A percentile compares a stretch with the other conserved stretches of the same genome.
These are phyloP conservation scores for Montipora sp. DNA, from an alignment of 64 coral and sea anemone genomes.

Conservation along the genomic window DNA sequence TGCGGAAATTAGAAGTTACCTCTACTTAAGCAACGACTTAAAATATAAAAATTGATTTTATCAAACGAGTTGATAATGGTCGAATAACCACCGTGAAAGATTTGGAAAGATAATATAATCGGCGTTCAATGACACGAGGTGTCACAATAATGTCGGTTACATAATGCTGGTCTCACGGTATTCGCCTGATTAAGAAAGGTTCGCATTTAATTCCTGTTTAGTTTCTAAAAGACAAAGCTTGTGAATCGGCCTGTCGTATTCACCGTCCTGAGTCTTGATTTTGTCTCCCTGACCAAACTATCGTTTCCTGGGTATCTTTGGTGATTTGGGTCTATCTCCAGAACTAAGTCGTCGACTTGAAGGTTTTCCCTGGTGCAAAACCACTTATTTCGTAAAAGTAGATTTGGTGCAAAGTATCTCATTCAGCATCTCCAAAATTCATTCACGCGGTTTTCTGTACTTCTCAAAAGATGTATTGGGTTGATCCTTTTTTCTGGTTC, in stretches of 20 bases:
- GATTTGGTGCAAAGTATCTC: constrained; percentile 42
- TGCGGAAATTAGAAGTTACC: no score
- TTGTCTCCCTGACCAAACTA: constrained; percentile 17
- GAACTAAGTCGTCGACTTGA: no score
- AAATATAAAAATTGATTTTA: no score
- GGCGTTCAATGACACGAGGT: no score
- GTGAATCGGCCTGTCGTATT: constrained; percentile 33
- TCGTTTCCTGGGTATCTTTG: constrained; percentile 47
- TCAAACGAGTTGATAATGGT: no score
- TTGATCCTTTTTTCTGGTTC: no score
- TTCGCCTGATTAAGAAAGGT: no score
- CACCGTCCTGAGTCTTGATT: constrained; percentile 16
- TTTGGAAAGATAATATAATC: no score
- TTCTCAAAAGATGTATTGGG: not conserved
- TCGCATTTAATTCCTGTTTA: constrained; percentile 19
- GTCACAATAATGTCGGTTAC: no score
- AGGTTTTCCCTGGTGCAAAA: constrained; percentile 1
- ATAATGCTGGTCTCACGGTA: no score
- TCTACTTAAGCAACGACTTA: no score
- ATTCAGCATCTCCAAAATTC: constrained; percentile 34
- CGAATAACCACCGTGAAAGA: no score
- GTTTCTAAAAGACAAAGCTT: constrained; percentile 43
- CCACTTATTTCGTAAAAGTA: constrained; percentile 44
- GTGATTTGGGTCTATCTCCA: not conserved
- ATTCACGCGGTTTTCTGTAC: not conserved